A percentile compares a stretch with the other conserved stretches of the same genome.
These are phyloP conservation scores for Atta texana DNA, from an alignment of 1,140 invertebrate species.

Conservation along the genomic window DNA sequence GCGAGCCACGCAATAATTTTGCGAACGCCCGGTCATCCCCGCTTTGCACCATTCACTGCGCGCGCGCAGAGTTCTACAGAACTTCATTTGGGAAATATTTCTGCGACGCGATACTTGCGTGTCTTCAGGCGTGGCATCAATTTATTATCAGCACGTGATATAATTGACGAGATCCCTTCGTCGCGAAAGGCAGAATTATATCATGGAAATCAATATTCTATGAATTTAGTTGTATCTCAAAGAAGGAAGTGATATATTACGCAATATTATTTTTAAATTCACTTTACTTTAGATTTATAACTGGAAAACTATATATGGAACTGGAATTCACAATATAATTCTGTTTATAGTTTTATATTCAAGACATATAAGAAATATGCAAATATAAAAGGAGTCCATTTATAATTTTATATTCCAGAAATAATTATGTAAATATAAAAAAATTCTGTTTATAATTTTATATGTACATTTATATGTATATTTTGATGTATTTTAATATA, in stretches of 20 bases:
- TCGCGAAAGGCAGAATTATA: not conserved
- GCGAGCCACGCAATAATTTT: slow-evolving; percentile 50
- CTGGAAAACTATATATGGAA: not conserved
- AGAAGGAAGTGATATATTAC: not conserved
- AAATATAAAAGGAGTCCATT: not conserved
- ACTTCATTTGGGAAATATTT: slow-evolving; percentile 13
- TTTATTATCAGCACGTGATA: not conserved
- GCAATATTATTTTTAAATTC: not conserved
- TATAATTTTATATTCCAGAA: not conserved
- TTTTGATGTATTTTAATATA: not conserved
- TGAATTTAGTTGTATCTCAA: not conserved
- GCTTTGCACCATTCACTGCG: not conserved
- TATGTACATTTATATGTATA: not conserved
- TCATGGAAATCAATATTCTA: not conserved
- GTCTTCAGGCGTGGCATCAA: not conserved
- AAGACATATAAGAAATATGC: not conserved
- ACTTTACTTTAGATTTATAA: not conserved
- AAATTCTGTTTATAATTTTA: not conserved
- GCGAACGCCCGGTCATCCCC: not conserved
- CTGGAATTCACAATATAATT: not conserved
- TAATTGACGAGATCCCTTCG: not conserved
- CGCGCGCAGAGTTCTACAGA: slow-evolving; percentile 14
- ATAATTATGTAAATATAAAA: not conserved
- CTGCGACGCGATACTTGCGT: slow-evolving; percentile 1
- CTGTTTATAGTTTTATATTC: not conserved